Evolutionary conservation across 2,888 invertebrate species (phyloP), one percentile per base, ranked within the genome.

Genomic region (Drosophila barbarae): DNA sequence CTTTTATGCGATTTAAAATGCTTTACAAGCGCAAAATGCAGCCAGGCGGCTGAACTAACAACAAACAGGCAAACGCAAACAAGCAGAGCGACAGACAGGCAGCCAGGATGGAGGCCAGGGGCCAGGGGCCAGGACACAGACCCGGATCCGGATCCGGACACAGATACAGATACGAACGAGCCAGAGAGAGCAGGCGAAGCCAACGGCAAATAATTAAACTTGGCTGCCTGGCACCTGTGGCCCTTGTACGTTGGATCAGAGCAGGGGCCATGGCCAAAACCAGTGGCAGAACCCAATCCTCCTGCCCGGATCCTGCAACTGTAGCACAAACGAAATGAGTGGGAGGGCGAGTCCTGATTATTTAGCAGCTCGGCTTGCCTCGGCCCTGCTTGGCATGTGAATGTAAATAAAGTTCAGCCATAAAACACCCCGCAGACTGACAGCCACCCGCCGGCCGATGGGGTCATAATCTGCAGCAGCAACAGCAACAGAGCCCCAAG

Each of bases 351-450:
- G 41, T 36, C 63, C 69, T 69, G 69, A 63, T 69, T 69, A 71
- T 69, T 71, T 69, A 71, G 65, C 71, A 52, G 71, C 65, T 55
- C 53, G 71, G 30, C 46, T 46, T 32, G 46, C 30, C 46, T 8
- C 7, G 18, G 46, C 28, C 44, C 28, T 15, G 44, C 30, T 46
- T 30, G 46, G 56, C 61, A 68, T 69, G 80, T 72, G 73, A 72
- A 74, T 83, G 85, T 83, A 83, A 85, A 77, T 83, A 83, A 74
- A 85, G 77, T 77, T 73, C 70, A 73, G 53, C 77, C 81, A 73
- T 85, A 72, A 77, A 76, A 77, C 68, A 71, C 55, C 73, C 68
- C 72, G 64, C 71, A 77, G 80, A 74, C 84, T 69, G 76, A 73
- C 72, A 74, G 74, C 52, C 59, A 39, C 55, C 44, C 47, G 46